Base-by-base conservation (phyloP, 2,888 invertebrate genomes). In the Holacanthella duospinosa region DNA sequence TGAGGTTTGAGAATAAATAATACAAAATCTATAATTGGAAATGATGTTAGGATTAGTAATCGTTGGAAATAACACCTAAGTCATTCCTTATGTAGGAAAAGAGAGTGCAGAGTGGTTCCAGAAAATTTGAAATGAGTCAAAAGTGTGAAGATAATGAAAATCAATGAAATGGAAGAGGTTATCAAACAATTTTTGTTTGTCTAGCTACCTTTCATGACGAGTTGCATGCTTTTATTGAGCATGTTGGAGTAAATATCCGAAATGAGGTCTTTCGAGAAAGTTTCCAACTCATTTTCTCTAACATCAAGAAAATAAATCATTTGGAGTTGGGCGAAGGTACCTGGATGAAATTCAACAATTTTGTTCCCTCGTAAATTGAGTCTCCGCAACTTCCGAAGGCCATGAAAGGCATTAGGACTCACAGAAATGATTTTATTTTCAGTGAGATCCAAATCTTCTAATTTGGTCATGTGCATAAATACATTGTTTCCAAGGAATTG, bases 171-270 rank as follows among this genome's bases (percentile, higher is more conserved):
- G n/a, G n/a, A n/a, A n/a, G n/a, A n/a, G n/a, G n/a, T n/a, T n/a
- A n/a, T n/a, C n/a, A n/a, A n/a, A n/a, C n/a, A n/a, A n/a, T n/a
- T n/a, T n/a, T n/a, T n/a, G n/a, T n/a, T n/a, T n/a, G n/a, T n/a
- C n/a, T n/a, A n/a, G n/a, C n/a, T 80, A 89, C 89, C 87, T 82
- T 86, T 85, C 66, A 89, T 79, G 74, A 85, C 82, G 76, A 90
- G 83, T 80, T 86, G 84, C 77, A 87, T 86, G 75, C 84, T 84
- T 73, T 24, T 21, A 60, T 86, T 86, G 78, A 85, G 85, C 77
- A 90, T 82, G 78, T 87, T 88, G 77, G 85, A 84, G 77, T 87
- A 81, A 78, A 89, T 85, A 66, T 88, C 88, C 76, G 85, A 83
- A 74, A 87, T 82, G 75, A 87, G 87, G 76, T 86, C 86, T 77